Evolutionary conservation across 2,888 invertebrate genomes (phyloP).

Genomic region (Chromoteleia sp.): DNA sequence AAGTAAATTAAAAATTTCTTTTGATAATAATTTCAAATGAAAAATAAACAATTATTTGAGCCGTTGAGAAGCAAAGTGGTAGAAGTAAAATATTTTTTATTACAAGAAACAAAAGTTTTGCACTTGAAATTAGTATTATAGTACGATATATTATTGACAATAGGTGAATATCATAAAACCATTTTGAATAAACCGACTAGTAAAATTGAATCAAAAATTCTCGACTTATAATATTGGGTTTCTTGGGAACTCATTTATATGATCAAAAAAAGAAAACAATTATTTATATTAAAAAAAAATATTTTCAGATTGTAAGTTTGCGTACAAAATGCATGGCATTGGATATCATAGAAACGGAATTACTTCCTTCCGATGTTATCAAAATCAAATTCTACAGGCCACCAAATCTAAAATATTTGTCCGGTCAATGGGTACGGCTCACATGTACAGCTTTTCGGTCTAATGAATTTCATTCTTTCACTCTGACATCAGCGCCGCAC

Average conservation of each 20-base stretch:
- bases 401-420: conserved; percentile 96
- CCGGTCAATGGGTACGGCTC: conserved; percentile 97
- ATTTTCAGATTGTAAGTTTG: conserved; percentile 92
- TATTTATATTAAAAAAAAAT: background rate
- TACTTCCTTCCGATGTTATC: conserved; percentile 96
- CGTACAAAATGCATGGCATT: conserved; percentile 96
- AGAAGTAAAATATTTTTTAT: too few species aligned
- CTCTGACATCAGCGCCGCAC: conserved; percentile 97
- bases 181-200: too few species aligned
- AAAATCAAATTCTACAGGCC: conserved; percentile 98
- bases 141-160: too few species aligned
- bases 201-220: too few species aligned
- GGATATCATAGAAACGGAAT: conserved; percentile 96
- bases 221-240: too few species aligned
- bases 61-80: too few species aligned
- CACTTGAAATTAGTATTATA: too few species aligned
- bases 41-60: background rate
- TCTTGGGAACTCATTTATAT: too few species aligned
- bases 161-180: too few species aligned
- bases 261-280: too few species aligned
- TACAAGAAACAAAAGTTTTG: too few species aligned
- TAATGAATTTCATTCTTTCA: conserved; percentile 97
- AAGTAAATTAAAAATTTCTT: too few species aligned
- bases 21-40: background rate
- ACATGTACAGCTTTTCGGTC: conserved; percentile 95